These are phyloP conservation scores for Brachylomia viminalis DNA, from an alignment of 2,888 invertebrate species.

Conservation along the genomic window DNA sequence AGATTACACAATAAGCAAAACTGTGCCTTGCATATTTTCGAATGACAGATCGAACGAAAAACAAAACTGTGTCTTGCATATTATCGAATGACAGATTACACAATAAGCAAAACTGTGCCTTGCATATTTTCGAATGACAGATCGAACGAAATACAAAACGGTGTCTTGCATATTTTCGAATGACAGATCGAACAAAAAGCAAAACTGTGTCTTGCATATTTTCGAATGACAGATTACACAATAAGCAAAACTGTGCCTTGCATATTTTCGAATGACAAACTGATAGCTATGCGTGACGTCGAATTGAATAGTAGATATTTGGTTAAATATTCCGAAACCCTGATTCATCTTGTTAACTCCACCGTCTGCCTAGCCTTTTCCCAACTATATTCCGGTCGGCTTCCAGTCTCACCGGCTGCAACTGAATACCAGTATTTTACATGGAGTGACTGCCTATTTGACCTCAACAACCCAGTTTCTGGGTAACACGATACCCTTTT, in stretches of 20 bases:
- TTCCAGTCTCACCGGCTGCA: not conserved
- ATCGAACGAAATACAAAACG: not conserved
- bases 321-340: not conserved
- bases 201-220: conserved; percentile 1
- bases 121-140: not conserved
- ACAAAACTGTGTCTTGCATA: not conserved
- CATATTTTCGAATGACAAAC: not conserved
- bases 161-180: conserved; percentile 2
- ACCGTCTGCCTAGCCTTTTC: not conserved
- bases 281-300: not conserved
- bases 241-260: not conserved
- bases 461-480: not conserved
- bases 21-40: conserved; percentile 1
- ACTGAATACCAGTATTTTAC: not conserved
- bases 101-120: not conserved
- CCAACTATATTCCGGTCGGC: not conserved
- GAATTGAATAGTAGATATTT: not conserved
- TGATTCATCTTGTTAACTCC: not conserved
- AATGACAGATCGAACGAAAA: too few relatives aligned
- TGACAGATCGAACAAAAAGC: too few relatives aligned
- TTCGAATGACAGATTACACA: too few relatives aligned
- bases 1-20: too few relatives aligned
- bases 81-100: too few relatives aligned
- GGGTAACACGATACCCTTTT: not conserved
- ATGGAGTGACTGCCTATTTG: not conserved